Evolutionary conservation across 2,888 invertebrate genomes (phyloP).

Genomic region (Drosophila multiciliata): DNA sequence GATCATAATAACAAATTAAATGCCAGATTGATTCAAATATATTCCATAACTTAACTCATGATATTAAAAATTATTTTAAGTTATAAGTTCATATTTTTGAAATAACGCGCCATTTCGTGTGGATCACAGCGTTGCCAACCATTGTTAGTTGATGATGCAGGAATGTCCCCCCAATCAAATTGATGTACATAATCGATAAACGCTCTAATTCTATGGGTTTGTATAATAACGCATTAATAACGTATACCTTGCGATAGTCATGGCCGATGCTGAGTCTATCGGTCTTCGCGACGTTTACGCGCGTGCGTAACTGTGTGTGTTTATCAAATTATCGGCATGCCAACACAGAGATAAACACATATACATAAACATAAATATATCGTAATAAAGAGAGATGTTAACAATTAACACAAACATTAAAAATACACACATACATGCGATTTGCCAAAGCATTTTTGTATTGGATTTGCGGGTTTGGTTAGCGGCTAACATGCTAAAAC

Average conservation of each 20-base stretch:
- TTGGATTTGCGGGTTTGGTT: background rate
- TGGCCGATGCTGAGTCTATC: conserved; percentile 63
- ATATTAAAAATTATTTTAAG: background rate
- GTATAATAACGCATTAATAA: conserved; percentile 13
- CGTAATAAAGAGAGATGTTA: conserved; percentile 23
- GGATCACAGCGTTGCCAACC: conserved; percentile 5
- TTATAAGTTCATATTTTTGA: background rate
- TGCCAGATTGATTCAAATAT: background rate
- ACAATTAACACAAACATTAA: conserved; percentile 16
- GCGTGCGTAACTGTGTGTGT: conserved; percentile 58
- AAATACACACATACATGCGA: conserved; percentile 32
- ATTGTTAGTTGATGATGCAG: conserved; percentile 6
- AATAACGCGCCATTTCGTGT: background rate
- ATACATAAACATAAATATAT: conserved; percentile 10
- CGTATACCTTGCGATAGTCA: conserved; percentile 71
- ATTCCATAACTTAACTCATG: background rate
- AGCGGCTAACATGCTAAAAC: conserved; percentile 27
- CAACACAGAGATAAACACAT: conserved; percentile 35
- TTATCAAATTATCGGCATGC: conserved; percentile 51
- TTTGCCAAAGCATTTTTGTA: conserved; percentile 32
- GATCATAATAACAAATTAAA: background rate
- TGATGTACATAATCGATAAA: conserved; percentile 8
- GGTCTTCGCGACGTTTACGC: conserved; percentile 54
- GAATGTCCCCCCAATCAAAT: conserved; percentile 9
- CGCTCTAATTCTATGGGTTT: conserved; percentile 18